A percentile compares a stretch with the other conserved stretches of the same genome.
These are phyloP conservation scores for Acromyrmex charruanus DNA, from an alignment of 1,140 invertebrate genomes.

Conservation along the genomic window DNA sequence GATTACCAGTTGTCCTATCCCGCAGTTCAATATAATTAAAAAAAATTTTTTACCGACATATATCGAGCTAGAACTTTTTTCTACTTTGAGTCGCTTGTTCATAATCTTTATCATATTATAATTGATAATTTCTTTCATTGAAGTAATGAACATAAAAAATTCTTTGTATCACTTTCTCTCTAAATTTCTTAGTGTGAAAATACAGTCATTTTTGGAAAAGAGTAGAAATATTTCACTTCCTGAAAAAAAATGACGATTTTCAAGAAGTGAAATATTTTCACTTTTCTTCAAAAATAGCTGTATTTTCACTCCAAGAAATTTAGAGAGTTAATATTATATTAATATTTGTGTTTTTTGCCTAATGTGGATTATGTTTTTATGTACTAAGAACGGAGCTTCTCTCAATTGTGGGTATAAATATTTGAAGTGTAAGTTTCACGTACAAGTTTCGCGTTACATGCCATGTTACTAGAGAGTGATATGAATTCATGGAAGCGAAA, in stretches of 20 bases:
- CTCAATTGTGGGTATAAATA: background rate
- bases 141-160: background rate
- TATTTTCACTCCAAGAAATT: no score
- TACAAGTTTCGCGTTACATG: constrained; percentile 2
- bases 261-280: no score
- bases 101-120: background rate
- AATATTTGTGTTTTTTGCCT: background rate
- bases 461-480: background rate
- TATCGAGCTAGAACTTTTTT: background rate
- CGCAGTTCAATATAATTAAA: background rate
- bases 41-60: background rate
- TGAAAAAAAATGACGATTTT: no score
- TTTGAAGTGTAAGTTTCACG: background rate
- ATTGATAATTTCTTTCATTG: background rate
- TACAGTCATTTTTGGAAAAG: no score
- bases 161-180: background rate
- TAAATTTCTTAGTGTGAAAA: no score
- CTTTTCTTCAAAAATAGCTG: no score
- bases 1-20: background rate
- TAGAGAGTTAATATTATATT: no score
- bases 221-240: no score
- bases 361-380: background rate
- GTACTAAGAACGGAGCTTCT: background rate
- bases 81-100: background rate
- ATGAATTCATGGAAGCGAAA: constrained; percentile 23